Percentiles rank a stretch among this genome's conserved stretches.
Conservation (phyloP, 2,888 invertebrate species). For the Parnassius glacialis region DNA sequence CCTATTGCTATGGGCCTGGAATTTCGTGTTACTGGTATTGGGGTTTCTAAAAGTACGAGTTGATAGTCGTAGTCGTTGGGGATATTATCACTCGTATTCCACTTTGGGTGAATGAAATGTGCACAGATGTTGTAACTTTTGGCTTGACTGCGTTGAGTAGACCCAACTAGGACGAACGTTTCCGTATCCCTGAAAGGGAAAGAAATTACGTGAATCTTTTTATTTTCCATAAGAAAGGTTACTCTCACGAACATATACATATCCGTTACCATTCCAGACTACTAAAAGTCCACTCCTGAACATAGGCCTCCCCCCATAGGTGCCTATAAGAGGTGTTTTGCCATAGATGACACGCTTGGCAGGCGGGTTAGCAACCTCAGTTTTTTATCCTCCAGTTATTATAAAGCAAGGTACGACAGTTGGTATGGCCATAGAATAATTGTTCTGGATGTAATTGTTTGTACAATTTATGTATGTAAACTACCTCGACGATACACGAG, state of each 20-base stretch:
- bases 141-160: slow-evolving; percentile 48
- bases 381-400: too few species aligned
- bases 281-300: too few species aligned
- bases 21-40: slow-evolving; percentile 50
- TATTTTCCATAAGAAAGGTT: not conserved
- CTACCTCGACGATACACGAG: too few species aligned
- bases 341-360: too few species aligned
- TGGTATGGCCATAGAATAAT: too few species aligned
- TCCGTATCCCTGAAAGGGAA: slow-evolving; percentile 48
- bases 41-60: slow-evolving; percentile 55
- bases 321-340: too few species aligned
- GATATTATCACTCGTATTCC: slow-evolving; percentile 45
- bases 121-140: slow-evolving; percentile 54
- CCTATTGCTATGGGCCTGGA: slow-evolving; percentile 65
- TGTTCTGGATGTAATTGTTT: too few species aligned
- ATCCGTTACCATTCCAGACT: too few species aligned
- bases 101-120: slow-evolving; percentile 60
- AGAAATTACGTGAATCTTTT: not conserved
- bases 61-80: slow-evolving; percentile 68
- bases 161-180: slow-evolving; percentile 53
- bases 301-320: too few species aligned
- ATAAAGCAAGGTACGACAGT: too few species aligned
- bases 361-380: too few species aligned
- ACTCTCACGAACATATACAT: not conserved
- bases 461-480: too few species aligned